Percentiles rank a stretch among this genome's conserved stretches.
Evolutionary conservation across 2,797 vertebrate species (phyloP).

Genomic region (Botia kubotai): DNA sequence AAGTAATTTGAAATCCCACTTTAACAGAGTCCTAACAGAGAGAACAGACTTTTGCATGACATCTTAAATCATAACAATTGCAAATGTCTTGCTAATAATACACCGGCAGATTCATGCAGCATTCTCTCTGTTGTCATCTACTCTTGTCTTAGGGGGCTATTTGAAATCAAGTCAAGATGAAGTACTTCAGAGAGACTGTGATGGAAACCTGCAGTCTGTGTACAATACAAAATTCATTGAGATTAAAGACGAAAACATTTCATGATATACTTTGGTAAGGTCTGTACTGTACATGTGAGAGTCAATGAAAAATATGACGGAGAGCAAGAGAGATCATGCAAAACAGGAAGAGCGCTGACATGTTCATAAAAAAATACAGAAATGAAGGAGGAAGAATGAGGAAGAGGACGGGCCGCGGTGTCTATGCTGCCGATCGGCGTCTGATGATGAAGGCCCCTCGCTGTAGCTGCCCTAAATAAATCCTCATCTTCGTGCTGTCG

Average conservation of each 20-base stretch:
- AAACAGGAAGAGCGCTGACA: constrained; percentile 38
- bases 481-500: constrained; percentile 99
- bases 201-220: not conserved
- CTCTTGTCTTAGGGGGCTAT: not conserved
- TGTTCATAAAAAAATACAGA: constrained; percentile 12
- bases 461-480: constrained; percentile 97
- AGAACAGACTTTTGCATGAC: constrained; percentile 18
- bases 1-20: constrained; percentile 30
- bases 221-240: constrained; percentile 26
- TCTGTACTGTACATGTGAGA: not conserved
- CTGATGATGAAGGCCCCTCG: constrained; percentile 97
- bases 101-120: not conserved
- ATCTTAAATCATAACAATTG: constrained; percentile 37
- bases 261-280: constrained; percentile 33
- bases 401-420: constrained; percentile 23
- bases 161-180: not conserved
- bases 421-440: constrained; percentile 85
- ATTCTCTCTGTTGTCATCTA: not conserved
- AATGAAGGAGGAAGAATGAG: constrained; percentile 22
- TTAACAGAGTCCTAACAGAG: constrained; percentile 8
- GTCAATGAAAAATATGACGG: not conserved
- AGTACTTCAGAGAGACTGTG: not conserved
- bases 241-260: constrained; percentile 6
- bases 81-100: constrained; percentile 19
- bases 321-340: constrained; percentile 21